These are phyloP conservation scores for Acleris sparsana DNA, from an alignment of 2,888 invertebrate species.

Conservation along the genomic window DNA sequence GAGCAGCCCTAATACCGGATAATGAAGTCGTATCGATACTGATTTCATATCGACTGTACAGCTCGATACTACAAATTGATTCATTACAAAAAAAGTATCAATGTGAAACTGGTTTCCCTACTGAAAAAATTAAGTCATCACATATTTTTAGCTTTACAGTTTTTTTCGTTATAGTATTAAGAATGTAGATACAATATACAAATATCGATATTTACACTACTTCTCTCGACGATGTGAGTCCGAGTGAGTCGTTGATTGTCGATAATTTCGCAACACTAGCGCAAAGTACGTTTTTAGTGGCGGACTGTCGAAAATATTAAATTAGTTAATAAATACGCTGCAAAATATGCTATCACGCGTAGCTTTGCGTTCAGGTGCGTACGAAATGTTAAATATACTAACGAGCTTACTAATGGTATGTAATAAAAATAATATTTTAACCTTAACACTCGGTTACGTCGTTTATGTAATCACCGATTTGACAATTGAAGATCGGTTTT, in stretches of 20 bases:
- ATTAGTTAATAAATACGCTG: slow-evolving; percentile 54
- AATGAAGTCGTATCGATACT: background rate
- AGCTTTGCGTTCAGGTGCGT: slow-evolving; percentile 87
- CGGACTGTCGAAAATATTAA: slow-evolving; percentile 61
- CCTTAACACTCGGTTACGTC: slow-evolving; percentile 53
- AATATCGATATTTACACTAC: background rate
- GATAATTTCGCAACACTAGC: slow-evolving; percentile 57
- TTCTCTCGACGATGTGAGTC: background rate
- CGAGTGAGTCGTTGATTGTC: slow-evolving; percentile 4
- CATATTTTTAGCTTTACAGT: too few relatives aligned
- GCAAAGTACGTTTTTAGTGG: slow-evolving; percentile 63
- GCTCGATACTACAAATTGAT: too few relatives aligned
- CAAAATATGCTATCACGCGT: slow-evolving; percentile 87
- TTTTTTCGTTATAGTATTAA: too few relatives aligned
- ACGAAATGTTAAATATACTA: slow-evolving; percentile 38
- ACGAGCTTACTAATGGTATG: slow-evolving; percentile 21
- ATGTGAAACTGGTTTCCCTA: too few relatives aligned
- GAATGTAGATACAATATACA: too few relatives aligned
- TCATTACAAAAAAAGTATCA: too few relatives aligned
- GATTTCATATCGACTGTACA: background rate
- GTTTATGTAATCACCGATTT: slow-evolving; percentile 82
- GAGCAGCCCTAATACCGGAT: background rate
- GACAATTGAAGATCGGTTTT: slow-evolving; percentile 51
- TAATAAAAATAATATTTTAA: slow-evolving; percentile 50
- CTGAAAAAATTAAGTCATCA: too few relatives aligned